Evolutionary conservation across 1,140 invertebrate genomes (phyloP).

Genomic region (Rhagoletis zephyria): DNA sequence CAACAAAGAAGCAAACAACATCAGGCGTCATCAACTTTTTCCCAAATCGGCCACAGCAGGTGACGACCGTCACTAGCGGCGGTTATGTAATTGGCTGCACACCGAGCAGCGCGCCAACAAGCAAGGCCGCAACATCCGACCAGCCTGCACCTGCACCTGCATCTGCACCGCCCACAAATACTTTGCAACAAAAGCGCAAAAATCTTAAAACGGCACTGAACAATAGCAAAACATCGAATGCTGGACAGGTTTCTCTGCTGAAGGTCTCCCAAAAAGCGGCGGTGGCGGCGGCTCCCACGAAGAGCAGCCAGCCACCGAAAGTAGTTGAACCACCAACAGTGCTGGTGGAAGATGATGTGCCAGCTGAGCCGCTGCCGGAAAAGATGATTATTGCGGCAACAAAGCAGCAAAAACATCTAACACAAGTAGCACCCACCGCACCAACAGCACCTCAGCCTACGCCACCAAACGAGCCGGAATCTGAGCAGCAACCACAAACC

Average conservation of each 20-base stretch:
- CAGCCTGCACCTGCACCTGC: too few relatives aligned
- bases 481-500: not conserved
- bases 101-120: not conserved
- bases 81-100: constrained; percentile 54
- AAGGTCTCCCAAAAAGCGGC: constrained; percentile 59
- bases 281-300: not conserved
- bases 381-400: constrained; percentile 69
- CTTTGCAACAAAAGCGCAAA: constrained; percentile 66
- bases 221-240: constrained; percentile 61
- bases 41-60: constrained; percentile 38
- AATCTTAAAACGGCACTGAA: constrained; percentile 67
- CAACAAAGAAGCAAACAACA: not conserved
- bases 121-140: not conserved
- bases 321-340: constrained; percentile 5
- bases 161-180: constrained; percentile 57
- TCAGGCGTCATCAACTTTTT: constrained; percentile 7
- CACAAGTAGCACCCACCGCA: constrained; percentile 11
- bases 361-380: constrained; percentile 66
- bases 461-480: not conserved
- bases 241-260: constrained; percentile 67
- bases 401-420: constrained; percentile 52
- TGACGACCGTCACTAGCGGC: constrained; percentile 46
- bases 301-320: constrained; percentile 33
- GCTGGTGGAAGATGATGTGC: constrained; percentile 56
- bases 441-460: not conserved